These are phyloP conservation scores for Crocuta crocuta DNA, from an alignment of 2,113 vertebrate species.

Conservation along the genomic window DNA sequence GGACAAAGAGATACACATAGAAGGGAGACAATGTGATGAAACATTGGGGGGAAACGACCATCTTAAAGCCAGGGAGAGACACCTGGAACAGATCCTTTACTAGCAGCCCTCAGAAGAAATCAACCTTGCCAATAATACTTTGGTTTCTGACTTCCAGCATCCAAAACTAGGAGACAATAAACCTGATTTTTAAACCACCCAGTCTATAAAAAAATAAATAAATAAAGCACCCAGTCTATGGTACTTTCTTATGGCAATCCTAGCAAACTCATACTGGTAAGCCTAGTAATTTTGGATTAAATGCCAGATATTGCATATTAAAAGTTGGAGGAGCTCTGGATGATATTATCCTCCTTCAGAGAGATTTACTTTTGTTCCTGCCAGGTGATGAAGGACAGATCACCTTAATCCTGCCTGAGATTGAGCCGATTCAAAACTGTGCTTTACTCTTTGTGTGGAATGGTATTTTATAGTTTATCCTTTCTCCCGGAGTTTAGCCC, in stretches of 20 bases:
- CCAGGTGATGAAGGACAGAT: constrained; percentile 59
- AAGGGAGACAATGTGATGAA: not conserved
- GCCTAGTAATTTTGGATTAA: constrained; percentile 35
- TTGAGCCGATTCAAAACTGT: constrained; percentile 44
- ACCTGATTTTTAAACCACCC: constrained; percentile 1
- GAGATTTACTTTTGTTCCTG: constrained; percentile 65
- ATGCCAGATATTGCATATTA: constrained; percentile 48
- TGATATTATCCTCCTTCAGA: constrained; percentile 58
- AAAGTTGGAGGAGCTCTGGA: constrained; percentile 53
- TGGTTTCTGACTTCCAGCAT: not conserved
- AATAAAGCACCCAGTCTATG: not conserved
- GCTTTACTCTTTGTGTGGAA: constrained; percentile 57
- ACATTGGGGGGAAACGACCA: not conserved
- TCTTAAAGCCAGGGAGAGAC: not conserved
- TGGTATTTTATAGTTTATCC: constrained; percentile 61
- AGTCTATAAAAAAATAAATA: not conserved
- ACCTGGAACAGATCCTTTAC: not conserved
- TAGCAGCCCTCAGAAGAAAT: not conserved
- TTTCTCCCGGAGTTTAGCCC: constrained; percentile 61
- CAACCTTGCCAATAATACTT: constrained; percentile 12
- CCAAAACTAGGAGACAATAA: constrained; percentile 15
- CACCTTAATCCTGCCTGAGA: constrained; percentile 52
- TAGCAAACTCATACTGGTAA: constrained; percentile 57
- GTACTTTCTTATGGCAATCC: constrained; percentile 28
- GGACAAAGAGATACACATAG: not conserved